Evolutionary conservation across 1,140 invertebrate species (phyloP).

Genomic region (Bombyx mori): DNA sequence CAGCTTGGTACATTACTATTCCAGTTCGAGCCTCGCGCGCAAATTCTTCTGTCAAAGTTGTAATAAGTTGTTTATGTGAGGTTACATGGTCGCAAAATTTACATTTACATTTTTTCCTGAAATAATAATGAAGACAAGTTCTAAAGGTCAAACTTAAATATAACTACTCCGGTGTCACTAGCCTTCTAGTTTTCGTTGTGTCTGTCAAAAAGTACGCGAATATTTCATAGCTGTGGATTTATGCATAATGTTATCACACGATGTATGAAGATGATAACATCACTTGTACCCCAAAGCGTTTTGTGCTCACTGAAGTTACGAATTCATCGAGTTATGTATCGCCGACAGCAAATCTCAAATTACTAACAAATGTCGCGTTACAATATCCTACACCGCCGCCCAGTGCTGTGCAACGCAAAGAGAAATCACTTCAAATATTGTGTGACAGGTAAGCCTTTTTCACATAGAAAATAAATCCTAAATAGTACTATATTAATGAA

Average conservation of each 20-base stretch:
- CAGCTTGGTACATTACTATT: too few relatives aligned
- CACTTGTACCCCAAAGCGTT: conserved; percentile 70
- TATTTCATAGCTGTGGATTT: conserved; percentile 42
- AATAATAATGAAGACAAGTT: background rate
- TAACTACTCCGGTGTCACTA: background rate
- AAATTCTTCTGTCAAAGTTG: conserved; percentile 49
- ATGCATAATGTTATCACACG: conserved; percentile 64
- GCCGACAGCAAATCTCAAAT: conserved; percentile 73
- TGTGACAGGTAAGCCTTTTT: conserved; percentile 69
- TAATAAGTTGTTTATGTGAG: conserved; percentile 45
- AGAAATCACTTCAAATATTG: conserved; percentile 73
- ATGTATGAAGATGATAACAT: conserved; percentile 68
- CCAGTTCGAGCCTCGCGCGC: conserved; percentile 41
- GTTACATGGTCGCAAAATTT: conserved; percentile 26
- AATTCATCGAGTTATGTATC: conserved; percentile 70
- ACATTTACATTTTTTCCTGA: background rate
- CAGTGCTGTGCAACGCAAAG: conserved; percentile 67
- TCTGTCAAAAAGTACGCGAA: conserved; percentile 63
- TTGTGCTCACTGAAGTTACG: conserved; percentile 68
- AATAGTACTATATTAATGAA: background rate
- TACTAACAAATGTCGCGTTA: conserved; percentile 72
- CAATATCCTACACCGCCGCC: conserved; percentile 66
- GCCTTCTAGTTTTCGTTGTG: conserved; percentile 44
- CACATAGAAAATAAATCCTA: background rate
- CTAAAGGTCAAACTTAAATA: too few relatives aligned